Evolutionary conservation across 1,140 invertebrate genomes (phyloP).

Genomic region (Babylonia areolata): DNA sequence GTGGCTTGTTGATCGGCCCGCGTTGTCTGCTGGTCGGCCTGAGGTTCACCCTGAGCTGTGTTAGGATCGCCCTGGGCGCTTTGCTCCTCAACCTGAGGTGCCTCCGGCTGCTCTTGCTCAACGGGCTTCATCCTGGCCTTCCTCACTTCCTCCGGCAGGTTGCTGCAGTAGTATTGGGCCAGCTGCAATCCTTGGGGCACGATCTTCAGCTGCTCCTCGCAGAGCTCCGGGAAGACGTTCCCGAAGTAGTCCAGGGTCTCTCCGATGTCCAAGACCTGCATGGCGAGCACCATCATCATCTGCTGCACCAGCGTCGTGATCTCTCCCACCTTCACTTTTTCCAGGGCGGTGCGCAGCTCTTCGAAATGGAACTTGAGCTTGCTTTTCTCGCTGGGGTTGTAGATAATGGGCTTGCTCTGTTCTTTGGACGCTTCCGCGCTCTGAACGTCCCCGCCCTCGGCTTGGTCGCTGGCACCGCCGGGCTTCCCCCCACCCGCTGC

Average conservation of each 20-base stretch:
- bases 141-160: not conserved
- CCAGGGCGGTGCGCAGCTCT: not conserved
- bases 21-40: no score
- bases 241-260: not conserved
- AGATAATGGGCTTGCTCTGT: not conserved
- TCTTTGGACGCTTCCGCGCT: not conserved
- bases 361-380: not conserved
- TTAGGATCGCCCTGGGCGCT: no score
- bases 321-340: not conserved
- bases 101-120: not conserved
- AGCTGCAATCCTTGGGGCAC: not conserved
- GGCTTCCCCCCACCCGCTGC: no score
- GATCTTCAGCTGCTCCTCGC: not conserved
- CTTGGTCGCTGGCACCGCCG: no score
- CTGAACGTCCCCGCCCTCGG: no score
- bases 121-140: not conserved
- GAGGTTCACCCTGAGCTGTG: no score
- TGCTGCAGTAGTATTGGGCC: not conserved
- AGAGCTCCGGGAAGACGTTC: not conserved
- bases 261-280: not conserved
- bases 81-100: no score
- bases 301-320: not conserved
- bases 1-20: no score
- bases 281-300: conserved; percentile 7
- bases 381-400: not conserved